These are phyloP conservation scores for Centropristis striata DNA, from an alignment of 2,113 vertebrate genomes.

Conservation along the genomic window DNA sequence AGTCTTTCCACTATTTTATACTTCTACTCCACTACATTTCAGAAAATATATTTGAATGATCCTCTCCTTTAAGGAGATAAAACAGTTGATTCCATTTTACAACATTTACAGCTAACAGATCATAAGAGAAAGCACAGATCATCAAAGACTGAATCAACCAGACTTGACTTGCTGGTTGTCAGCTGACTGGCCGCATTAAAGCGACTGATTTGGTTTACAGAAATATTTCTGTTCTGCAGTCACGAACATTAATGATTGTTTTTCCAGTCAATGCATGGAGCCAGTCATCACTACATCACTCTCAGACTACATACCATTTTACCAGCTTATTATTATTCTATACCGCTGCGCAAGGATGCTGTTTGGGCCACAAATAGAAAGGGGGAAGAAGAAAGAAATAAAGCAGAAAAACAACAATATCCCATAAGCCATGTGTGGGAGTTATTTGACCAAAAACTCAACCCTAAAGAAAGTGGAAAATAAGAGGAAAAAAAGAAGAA, in stretches of 20 bases:
- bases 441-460: conserved; percentile 20
- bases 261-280: not conserved
- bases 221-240: not conserved
- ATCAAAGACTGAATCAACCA: not conserved
- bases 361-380: conserved; percentile 16
- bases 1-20: no score
- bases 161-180: not conserved
- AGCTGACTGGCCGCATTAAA: not conserved
- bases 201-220: not conserved
- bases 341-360: not conserved
- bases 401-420: conserved; percentile 16
- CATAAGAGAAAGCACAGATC: not conserved
- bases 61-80: not conserved
- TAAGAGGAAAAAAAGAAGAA: not conserved
- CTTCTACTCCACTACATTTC: not conserved
- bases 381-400: not conserved
- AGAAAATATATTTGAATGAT: not conserved
- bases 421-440: conserved; percentile 45
- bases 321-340: not conserved
- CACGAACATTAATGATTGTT: not conserved
- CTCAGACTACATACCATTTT: not conserved
- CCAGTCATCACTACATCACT: not conserved
- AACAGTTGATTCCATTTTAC: not conserved
- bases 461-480: not conserved
- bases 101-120: not conserved